Evolutionary conservation across 2,797 vertebrate genomes (phyloP).

Genomic region (Dallia pectoralis): DNA sequence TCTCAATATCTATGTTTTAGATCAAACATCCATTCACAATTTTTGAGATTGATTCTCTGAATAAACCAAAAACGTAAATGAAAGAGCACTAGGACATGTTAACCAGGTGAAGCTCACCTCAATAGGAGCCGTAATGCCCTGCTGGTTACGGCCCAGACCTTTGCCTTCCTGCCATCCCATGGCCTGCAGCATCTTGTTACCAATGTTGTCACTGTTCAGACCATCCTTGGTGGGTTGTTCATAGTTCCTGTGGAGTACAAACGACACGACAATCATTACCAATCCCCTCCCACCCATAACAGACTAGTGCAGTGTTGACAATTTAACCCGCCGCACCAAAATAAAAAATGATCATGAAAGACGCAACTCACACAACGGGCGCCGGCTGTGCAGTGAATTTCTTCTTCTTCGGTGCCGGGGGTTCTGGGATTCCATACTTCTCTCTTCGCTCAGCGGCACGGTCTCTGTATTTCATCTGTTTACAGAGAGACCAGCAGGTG

Average conservation of each 20-base stretch:
- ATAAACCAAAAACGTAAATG: no score
- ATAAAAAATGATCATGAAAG: background rate
- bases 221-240: conserved; percentile 98
- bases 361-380: conserved; percentile 81
- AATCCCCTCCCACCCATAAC: background rate
- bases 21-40: no score
- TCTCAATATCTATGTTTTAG: no score
- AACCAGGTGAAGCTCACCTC: conserved; percentile 73
- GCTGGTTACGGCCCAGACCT: conserved; percentile 93
- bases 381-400: conserved; percentile 86
- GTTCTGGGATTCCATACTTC: conserved; percentile 97
- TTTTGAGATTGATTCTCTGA: no score
- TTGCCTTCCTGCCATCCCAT: conserved; percentile 99
- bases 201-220: conserved; percentile 96
- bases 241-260: conserved; percentile 84
- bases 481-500: conserved; percentile 5
- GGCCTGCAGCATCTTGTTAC: conserved; percentile 99
- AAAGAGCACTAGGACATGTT: background rate
- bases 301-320: background rate
- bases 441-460: conserved; percentile 94
- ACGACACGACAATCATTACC: background rate
- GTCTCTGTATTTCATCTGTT: conserved; percentile 95
- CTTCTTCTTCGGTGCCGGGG: conserved; percentile 94
- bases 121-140: conserved; percentile 96
- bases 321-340: no score